Conservation (phyloP, 2,888 invertebrate genomes). For the Chesias legatella region DNA sequence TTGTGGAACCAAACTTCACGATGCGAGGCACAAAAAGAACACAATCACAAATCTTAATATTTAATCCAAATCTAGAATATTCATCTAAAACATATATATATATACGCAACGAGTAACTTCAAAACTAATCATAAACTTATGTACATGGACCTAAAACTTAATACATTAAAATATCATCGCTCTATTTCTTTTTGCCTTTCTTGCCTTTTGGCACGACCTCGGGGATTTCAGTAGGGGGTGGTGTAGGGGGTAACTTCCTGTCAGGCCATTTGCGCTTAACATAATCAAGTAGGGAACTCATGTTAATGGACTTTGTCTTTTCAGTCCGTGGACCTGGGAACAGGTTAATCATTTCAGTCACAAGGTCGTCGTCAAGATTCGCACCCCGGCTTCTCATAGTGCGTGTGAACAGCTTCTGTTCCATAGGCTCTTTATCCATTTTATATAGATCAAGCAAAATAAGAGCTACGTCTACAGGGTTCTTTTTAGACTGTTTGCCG, state of each 20-base stretch:
- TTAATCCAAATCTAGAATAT: slow-evolving; percentile 5
- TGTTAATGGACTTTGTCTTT: slow-evolving; percentile 42
- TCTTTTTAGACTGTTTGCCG: slow-evolving; percentile 39
- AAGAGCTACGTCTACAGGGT: slow-evolving; percentile 44
- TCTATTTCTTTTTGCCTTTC: slow-evolving; percentile 10
- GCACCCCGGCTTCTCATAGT: slow-evolving; percentile 30
- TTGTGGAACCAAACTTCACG: slow-evolving; percentile 27
- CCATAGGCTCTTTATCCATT: slow-evolving; percentile 32
- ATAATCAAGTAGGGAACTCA: slow-evolving; percentile 43
- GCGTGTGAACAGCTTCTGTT: slow-evolving; percentile 33
- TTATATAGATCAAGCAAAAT: slow-evolving; percentile 41
- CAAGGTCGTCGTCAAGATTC: slow-evolving; percentile 39
- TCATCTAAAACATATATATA: slow-evolving; percentile 6
- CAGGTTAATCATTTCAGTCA: slow-evolving; percentile 37
- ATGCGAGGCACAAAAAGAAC: slow-evolving; percentile 9
- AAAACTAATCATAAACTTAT: slow-evolving; percentile 17
- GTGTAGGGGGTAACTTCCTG: slow-evolving; percentile 46
- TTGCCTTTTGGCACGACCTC: not conserved
- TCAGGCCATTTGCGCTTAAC: slow-evolving; percentile 57
- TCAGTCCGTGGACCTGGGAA: slow-evolving; percentile 41
- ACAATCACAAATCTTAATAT: slow-evolving; percentile 3
- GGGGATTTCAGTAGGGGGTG: slow-evolving; percentile 37
- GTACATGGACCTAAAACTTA: slow-evolving; percentile 10
- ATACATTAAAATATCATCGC: not conserved
- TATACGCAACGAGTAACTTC: no score